phyloP scores from a whole-genome alignment of 2,113 vertebrate species.

The Enhydra lutris region DNA sequence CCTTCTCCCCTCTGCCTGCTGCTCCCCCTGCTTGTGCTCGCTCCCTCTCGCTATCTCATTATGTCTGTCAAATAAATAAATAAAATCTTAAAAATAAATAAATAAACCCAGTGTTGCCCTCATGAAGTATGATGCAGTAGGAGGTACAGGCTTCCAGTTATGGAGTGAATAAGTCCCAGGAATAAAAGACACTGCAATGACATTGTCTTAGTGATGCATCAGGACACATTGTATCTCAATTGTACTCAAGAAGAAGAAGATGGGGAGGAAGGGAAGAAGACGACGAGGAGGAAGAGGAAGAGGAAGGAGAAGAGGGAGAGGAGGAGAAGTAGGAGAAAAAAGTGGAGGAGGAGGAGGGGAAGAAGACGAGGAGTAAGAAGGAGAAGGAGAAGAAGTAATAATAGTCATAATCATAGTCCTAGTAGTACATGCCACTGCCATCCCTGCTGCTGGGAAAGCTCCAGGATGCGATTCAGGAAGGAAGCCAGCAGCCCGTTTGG shows the following conservation, averaged over 20 bases:
- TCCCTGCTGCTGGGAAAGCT: not conserved
- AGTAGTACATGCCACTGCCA: not conserved
- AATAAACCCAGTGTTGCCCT: not conserved
- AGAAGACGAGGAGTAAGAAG: not conserved
- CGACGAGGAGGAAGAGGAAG: not conserved
- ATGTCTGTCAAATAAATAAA: too few species aligned
- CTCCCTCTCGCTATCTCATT: too few species aligned
- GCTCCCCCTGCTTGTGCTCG: too few species aligned
- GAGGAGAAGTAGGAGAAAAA: not conserved
- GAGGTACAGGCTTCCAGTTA: not conserved
- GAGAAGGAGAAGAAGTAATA: rapidly evolving
- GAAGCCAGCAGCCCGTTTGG: not conserved
- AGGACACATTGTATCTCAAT: not conserved
- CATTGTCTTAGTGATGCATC: not conserved
- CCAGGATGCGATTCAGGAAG: not conserved
- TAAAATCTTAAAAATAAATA: too few species aligned
- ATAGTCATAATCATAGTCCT: not conserved
- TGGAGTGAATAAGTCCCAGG: not conserved
- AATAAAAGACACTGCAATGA: not conserved
- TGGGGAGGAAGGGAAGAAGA: not conserved
- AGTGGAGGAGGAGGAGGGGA: not conserved
- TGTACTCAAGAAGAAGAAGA: too few species aligned
- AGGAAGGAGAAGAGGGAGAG: not conserved
- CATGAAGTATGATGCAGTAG: not conserved
- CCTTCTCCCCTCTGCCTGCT: too few species aligned